Evolutionary conservation across 2,797 vertebrate species (phyloP).

Genomic region (Chiloscyllium punctatum): DNA sequence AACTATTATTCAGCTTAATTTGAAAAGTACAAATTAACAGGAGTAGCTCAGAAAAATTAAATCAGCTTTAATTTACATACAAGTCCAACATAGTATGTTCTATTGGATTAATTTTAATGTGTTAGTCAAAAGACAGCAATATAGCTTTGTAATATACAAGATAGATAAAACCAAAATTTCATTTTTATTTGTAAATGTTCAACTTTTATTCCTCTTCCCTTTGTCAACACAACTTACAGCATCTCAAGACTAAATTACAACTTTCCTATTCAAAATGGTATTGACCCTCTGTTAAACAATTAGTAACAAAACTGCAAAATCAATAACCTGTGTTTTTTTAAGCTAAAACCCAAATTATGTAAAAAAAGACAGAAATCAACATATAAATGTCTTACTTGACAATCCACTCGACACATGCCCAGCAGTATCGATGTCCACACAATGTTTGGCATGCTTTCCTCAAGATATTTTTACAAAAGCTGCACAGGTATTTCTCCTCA

Average conservation of each 20-base stretch:
- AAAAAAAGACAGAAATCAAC: neutral
- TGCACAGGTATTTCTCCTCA: conserved; percentile 58
- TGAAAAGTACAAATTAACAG: neutral
- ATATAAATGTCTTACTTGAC: conserved; percentile 52
- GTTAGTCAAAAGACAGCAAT: neutral
- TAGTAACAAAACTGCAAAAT: neutral
- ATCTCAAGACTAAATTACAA: neutral
- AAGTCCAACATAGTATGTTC: neutral
- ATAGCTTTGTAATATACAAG: neutral
- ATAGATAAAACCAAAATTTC: neutral
- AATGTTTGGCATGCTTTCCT: conserved; percentile 57
- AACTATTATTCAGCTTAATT: neutral
- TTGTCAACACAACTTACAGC: neutral
- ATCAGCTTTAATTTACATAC: neutral
- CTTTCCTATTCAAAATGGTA: neutral
- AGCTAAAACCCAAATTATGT: neutral
- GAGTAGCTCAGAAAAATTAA: neutral
- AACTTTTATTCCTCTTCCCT: neutral
- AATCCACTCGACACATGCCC: conserved; percentile 62
- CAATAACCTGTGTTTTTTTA: neutral
- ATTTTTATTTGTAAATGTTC: neutral
- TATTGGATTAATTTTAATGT: neutral
- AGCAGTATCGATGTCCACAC: conserved; percentile 62
- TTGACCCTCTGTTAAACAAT: neutral
- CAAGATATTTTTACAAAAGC: conserved; percentile 59